A percentile compares a stretch with the other conserved stretches of the same genome.
Conservation (phyloP, 2,888 invertebrate genomes). For the Lasioglossum pauxillum region DNA sequence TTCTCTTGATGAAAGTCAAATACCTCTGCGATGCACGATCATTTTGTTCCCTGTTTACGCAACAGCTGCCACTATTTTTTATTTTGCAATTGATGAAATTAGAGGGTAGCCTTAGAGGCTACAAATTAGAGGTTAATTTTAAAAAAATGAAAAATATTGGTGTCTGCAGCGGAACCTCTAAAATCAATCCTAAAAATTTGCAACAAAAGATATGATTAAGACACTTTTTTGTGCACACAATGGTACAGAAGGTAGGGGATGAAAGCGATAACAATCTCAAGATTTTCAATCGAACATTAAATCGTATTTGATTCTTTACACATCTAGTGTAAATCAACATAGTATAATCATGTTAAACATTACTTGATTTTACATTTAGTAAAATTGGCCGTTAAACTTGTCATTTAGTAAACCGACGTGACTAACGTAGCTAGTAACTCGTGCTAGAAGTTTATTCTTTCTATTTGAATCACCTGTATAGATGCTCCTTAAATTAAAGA, state of each 20-base stretch:
- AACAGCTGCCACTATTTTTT: constrained; percentile 6
- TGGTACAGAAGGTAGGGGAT: not conserved
- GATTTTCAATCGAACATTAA: not conserved
- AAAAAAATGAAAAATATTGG: not conserved
- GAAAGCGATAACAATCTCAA: not conserved
- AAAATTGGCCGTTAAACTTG: not conserved
- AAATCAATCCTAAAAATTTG: not conserved
- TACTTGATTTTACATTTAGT: not conserved
- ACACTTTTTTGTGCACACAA: not conserved
- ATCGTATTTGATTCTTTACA: not conserved
- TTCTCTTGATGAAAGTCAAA: not conserved
- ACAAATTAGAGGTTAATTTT: too few relatives aligned
- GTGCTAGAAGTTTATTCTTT: not conserved
- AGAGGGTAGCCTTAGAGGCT: too few relatives aligned
- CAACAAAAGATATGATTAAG: not conserved
- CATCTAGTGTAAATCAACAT: not conserved
- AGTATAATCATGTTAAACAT: not conserved
- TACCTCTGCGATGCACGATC: not conserved
- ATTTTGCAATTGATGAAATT: not conserved
- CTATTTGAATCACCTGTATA: not conserved
- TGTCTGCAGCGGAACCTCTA: not conserved
- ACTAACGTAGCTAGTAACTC: not conserved
- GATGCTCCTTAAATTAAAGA: not conserved
- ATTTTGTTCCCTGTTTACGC: not conserved
- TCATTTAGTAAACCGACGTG: not conserved